phyloP scores from a whole-genome alignment of 2,797 vertebrate species.

The Hypotaenidia okinawae region DNA sequence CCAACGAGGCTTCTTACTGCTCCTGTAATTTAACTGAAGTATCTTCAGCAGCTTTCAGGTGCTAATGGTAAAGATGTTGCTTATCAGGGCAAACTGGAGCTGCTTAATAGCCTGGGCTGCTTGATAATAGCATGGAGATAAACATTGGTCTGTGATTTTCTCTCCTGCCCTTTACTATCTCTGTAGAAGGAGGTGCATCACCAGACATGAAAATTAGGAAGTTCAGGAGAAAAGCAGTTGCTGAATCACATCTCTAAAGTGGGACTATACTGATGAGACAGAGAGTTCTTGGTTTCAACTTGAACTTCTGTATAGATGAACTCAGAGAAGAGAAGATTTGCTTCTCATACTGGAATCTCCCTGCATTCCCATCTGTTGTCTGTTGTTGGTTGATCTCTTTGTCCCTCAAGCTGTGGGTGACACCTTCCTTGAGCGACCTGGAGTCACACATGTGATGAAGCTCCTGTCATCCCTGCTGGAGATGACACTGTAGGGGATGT shows the following conservation, averaged over 20 bases:
- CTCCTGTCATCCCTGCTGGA: not conserved
- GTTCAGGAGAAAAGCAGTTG: not conserved
- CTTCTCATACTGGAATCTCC: not conserved
- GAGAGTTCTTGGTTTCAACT: slow-evolving; percentile 1
- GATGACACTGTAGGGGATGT: accelerated
- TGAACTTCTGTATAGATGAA: not conserved
- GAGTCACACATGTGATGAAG: accelerated
- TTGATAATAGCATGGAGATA: slow-evolving; percentile 22
- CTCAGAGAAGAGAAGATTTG: not conserved
- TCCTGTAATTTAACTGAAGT: slow-evolving; percentile 30
- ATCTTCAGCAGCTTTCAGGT: slow-evolving; percentile 14
- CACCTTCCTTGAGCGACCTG: not conserved
- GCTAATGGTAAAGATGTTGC: not conserved
- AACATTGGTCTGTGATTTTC: not conserved
- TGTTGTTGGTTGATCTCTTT: accelerated
- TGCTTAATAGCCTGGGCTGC: slow-evolving; percentile 25
- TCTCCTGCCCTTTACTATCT: not conserved
- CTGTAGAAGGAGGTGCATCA: not conserved
- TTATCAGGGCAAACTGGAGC: slow-evolving; percentile 49
- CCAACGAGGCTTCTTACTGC: slow-evolving; percentile 55
- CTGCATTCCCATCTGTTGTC: not conserved
- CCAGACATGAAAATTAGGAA: not conserved
- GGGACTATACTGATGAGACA: not conserved
- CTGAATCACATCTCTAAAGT: not conserved
- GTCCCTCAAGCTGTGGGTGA: accelerated